A percentile compares a stretch with the other conserved stretches of the same genome.
Conservation (phyloP, 53 echinoderm and acorn worm species). For the Arbacia lixula region DNA sequence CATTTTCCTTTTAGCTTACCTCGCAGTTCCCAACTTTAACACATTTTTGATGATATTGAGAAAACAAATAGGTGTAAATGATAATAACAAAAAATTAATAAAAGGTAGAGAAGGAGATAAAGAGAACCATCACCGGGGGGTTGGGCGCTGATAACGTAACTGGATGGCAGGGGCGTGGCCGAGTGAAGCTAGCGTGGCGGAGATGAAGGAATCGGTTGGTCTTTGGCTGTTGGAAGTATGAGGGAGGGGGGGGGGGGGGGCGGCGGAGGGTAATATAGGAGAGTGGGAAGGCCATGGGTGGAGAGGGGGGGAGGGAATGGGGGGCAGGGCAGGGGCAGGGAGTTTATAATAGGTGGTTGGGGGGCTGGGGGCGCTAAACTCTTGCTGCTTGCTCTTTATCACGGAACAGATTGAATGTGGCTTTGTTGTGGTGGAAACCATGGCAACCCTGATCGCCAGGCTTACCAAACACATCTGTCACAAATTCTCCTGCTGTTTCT, state of each 20-base stretch:
- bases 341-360: background rate
- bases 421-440: no score
- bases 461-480: no score
- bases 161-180: constrained; percentile 10
- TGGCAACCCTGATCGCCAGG: no score
- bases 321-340: background rate
- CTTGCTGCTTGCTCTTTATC: no score
- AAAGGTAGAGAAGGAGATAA: background rate
- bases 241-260: background rate
- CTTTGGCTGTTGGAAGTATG: constrained; percentile 21
- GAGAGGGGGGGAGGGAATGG: background rate
- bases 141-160: constrained; percentile 11
- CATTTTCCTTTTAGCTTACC: no score
- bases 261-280: background rate
- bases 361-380: background rate
- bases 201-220: constrained; percentile 25
- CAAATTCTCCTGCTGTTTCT: no score
- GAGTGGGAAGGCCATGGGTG: constrained; percentile 1
- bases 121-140: constrained; percentile 39
- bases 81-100: background rate
- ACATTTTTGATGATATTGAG: background rate
- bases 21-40: no score
- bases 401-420: no score
- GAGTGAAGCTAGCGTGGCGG: background rate
- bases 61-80: background rate